These are phyloP conservation scores for Apoderus coryli DNA, from an alignment of 2,888 invertebrate species.

Conservation along the genomic window DNA sequence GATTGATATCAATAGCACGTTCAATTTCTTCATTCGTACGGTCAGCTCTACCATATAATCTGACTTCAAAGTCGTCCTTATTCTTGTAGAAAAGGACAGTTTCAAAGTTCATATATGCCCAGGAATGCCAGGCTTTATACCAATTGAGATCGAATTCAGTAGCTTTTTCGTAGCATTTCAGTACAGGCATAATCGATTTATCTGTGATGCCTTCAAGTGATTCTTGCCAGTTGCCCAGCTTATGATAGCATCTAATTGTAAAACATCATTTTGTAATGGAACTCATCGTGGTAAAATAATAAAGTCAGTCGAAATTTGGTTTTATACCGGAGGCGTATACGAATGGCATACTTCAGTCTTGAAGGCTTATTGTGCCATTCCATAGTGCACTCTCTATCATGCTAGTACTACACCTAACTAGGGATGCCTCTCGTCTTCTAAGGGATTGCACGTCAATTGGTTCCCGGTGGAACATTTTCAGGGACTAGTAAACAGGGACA, in stretches of 20 bases:
- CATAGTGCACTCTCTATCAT: too few relatives aligned
- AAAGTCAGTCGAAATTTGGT: too few relatives aligned
- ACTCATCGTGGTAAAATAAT: too few relatives aligned
- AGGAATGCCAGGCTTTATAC: constrained; percentile 98
- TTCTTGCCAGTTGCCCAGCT: constrained; percentile 92
- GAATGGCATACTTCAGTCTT: too few relatives aligned
- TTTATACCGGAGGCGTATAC: too few relatives aligned
- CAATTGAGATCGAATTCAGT: constrained; percentile 75
- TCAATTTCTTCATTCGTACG: constrained; percentile 18
- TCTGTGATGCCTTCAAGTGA: constrained; percentile 69
- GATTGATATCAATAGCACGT: constrained; percentile 47
- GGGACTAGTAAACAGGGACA: too few relatives aligned
- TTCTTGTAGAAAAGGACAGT: constrained; percentile 56
- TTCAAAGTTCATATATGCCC: constrained; percentile 97
- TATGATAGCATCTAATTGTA: constrained; percentile 70
- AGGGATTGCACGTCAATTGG: too few relatives aligned
- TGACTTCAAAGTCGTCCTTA: constrained; percentile 22
- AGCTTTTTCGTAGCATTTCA: constrained; percentile 70
- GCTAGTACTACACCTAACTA: too few relatives aligned
- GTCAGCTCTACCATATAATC: constrained; percentile 11
- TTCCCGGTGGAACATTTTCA: too few relatives aligned
- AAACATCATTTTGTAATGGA: too few relatives aligned
- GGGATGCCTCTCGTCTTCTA: too few relatives aligned
- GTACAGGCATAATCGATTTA: constrained; percentile 55
- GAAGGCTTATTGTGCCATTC: too few relatives aligned